These are phyloP conservation scores for Corythaixoides concolor DNA, from an alignment of 2,113 vertebrate species.

Conservation along the genomic window DNA sequence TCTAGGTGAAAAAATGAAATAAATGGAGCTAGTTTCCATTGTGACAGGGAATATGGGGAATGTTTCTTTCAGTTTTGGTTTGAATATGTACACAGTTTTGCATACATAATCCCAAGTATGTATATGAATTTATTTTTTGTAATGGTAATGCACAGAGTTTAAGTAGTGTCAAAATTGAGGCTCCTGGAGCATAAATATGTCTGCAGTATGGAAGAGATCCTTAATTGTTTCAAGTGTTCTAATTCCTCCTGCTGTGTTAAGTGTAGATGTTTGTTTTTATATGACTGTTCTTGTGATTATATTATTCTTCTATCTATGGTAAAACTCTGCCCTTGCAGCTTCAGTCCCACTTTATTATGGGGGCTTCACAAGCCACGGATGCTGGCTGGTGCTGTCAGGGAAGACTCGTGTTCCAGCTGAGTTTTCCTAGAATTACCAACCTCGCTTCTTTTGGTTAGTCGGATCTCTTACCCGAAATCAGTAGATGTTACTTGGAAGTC, in stretches of 20 bases:
- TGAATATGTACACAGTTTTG: background rate
- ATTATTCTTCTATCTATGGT: background rate
- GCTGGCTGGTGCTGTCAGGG: background rate
- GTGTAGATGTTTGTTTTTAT: background rate
- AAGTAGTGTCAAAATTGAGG: background rate
- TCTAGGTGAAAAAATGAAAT: background rate
- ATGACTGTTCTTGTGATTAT: background rate
- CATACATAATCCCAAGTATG: background rate
- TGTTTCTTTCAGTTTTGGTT: background rate
- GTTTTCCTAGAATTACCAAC: background rate
- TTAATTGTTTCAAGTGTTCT: background rate
- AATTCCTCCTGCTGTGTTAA: background rate
- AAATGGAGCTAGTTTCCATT: background rate
- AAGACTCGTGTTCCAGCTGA: background rate
- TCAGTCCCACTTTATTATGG: fast-evolving
- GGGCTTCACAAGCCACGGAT: background rate
- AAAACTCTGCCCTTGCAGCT: background rate
- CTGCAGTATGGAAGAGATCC: background rate
- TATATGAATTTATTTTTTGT: background rate
- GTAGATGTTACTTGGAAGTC: background rate
- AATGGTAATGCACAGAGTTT: background rate
- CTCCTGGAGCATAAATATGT: background rate
- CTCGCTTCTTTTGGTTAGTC: background rate
- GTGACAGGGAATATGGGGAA: background rate
- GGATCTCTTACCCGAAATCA: background rate